phyloP scores from a whole-genome alignment of 2,113 vertebrate genomes.

The Pantherophis guttatus region DNA sequence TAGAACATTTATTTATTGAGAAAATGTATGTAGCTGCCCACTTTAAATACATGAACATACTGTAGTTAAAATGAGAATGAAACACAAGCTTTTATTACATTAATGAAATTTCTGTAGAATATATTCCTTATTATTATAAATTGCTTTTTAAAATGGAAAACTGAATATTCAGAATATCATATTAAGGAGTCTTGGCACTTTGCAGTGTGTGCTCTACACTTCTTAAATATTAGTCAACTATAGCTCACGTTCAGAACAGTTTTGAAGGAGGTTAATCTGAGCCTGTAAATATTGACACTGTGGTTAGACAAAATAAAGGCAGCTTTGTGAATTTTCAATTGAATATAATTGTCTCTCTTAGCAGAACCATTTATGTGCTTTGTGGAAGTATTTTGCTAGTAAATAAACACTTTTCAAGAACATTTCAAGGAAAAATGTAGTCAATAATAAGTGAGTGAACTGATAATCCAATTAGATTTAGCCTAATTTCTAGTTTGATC shows the following conservation, averaged over 20 bases:
- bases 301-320: neutral
- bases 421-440: accelerated
- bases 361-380: neutral
- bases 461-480: accelerated
- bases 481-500: neutral
- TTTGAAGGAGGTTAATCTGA: neutral
- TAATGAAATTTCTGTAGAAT: neutral
- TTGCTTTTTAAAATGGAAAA: neutral
- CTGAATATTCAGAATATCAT: neutral
- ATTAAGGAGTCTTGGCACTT: neutral
- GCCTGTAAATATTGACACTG: neutral
- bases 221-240: neutral
- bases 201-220: neutral
- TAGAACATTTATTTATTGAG: neutral
- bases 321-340: neutral
- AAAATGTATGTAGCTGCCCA: neutral
- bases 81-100: neutral
- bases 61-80: neutral
- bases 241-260: neutral
- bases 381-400: neutral
- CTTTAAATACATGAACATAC: neutral
- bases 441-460: neutral
- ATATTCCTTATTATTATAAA: neutral
- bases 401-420: neutral
- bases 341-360: neutral